Evolutionary conservation across 2,113 vertebrate species (phyloP).

Genomic region (Cebidichthys violaceus): DNA sequence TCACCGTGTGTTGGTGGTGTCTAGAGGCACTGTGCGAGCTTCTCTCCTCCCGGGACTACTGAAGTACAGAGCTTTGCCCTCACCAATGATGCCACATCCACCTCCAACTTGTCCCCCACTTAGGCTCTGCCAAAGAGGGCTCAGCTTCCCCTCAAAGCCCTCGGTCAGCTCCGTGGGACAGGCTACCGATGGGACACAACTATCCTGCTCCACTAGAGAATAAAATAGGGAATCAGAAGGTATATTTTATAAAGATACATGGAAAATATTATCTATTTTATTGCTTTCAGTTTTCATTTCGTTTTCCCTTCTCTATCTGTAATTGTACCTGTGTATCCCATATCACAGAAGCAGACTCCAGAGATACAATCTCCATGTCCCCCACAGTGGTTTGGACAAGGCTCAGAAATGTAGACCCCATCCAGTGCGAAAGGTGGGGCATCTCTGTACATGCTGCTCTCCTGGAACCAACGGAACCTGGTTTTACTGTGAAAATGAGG

Average conservation of each 20-base stretch:
- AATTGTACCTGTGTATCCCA: slow-evolving; percentile 92
- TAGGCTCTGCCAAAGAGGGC: slow-evolving; percentile 95
- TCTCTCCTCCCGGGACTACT: slow-evolving; percentile 92
- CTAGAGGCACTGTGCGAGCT: slow-evolving; percentile 91
- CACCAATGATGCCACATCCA: slow-evolving; percentile 92
- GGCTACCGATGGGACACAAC: slow-evolving; percentile 90
- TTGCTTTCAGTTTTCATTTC: neutral
- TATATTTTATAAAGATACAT: neutral
- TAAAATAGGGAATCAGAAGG: neutral
- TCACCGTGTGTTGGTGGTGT: slow-evolving; percentile 95
- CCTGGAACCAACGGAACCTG: slow-evolving; percentile 98
- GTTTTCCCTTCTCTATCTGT: neutral
- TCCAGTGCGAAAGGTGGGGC: slow-evolving; percentile 93
- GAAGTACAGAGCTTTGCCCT: slow-evolving; percentile 96
- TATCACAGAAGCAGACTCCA: slow-evolving; percentile 97
- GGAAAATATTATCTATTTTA: neutral
- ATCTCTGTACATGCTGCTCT: slow-evolving; percentile 91
- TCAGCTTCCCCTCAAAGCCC: slow-evolving; percentile 96
- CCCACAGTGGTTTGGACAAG: slow-evolving; percentile 94
- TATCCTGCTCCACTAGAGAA: slow-evolving; percentile 90
- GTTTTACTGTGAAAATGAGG: slow-evolving; percentile 89
- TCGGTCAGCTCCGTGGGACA: slow-evolving; percentile 94
- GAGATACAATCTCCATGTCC: slow-evolving; percentile 97
- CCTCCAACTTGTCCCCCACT: slow-evolving; percentile 92
- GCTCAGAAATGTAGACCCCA: slow-evolving; percentile 96